phyloP scores from a whole-genome alignment of 2,888 invertebrate genomes.

The Tetragonisca angustula region DNA sequence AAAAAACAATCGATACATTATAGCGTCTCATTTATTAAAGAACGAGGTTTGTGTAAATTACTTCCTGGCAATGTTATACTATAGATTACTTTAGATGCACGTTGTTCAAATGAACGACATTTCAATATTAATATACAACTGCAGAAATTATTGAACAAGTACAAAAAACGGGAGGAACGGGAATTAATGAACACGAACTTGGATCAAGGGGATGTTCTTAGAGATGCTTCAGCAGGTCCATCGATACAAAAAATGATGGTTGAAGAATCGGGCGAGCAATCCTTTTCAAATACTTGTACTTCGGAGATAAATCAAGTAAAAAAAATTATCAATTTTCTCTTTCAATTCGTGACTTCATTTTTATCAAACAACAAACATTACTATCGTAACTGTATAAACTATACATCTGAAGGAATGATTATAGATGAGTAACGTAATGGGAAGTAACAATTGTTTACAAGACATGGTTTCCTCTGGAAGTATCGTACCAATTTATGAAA shows the following conservation, averaged over 20 bases:
- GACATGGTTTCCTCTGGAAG: background rate
- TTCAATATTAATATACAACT: background rate
- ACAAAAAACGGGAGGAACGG: constrained; percentile 35
- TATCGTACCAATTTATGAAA: constrained; percentile 35
- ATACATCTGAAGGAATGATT: background rate
- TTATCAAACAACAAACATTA: too few relatives aligned
- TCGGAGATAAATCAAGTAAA: constrained; percentile 44
- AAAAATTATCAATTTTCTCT: too few relatives aligned
- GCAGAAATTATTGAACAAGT: constrained; percentile 46
- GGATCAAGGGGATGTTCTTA: constrained; percentile 51
- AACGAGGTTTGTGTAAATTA: background rate
- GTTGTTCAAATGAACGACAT: background rate
- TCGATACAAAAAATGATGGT: constrained; percentile 10
- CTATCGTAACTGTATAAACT: background rate
- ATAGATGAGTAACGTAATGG: constrained; percentile 2
- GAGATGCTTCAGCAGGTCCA: constrained; percentile 41
- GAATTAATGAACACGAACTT: constrained; percentile 52
- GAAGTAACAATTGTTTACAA: background rate
- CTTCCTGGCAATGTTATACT: background rate
- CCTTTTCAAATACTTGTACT: constrained; percentile 16
- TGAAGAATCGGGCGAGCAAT: background rate
- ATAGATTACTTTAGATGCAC: background rate
- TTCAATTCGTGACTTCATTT: background rate
- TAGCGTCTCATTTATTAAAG: background rate
- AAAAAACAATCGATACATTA: background rate